Evolutionary conservation across 2,888 invertebrate species (phyloP), one percentile per base, ranked within the genome.

Genomic region (Caenorhabditis sp.): DNA sequence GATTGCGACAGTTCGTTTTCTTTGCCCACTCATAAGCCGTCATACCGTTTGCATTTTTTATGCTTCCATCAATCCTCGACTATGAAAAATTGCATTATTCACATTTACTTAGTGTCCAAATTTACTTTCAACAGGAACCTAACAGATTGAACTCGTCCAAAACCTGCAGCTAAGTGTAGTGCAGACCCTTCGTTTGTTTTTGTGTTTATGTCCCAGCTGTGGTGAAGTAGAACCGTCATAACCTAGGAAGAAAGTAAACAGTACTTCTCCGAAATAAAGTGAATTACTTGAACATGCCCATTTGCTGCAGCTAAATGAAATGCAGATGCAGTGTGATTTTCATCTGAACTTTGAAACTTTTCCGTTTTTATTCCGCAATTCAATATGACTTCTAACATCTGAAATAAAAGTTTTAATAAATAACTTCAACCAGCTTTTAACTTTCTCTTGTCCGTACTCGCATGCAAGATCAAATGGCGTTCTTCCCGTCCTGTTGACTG

Each of bases 401-500:
- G 46, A 46, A 48, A 35, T 7, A 7, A 15, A 2, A 20, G 15
- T 32, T 13, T 22, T 0, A 3, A 17, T 24, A 3, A 15, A 22
- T 20, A 17, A 46, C 3, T 35, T 1, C 11, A 30, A 1, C n/a
- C n/a, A 9, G 9, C 13, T 11, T 39, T 24, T 37, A n/a, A 87
- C 85, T 81, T 85, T 84, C 11, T 78, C 89, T 79, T 90, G 86
- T 11, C 91, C 91, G 80, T 90, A 90, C 81, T 91, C 91, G 81
- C 91, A 90, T 45, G 91, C 91, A 55, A 91, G 81, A 80, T 91
- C 91, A 13, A 91, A 88, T 0, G 91, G 89, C 2, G 91, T 90
- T 80, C 89, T 90, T 46, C 89, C 86, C 27, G 89, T 87, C 52
- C 89, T 89, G 84, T 91, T 90, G 35, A 87, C 82, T 5, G 89